Base-by-base conservation (phyloP, 1,140 invertebrate species). In the Neotoxoptera formosana region DNA sequence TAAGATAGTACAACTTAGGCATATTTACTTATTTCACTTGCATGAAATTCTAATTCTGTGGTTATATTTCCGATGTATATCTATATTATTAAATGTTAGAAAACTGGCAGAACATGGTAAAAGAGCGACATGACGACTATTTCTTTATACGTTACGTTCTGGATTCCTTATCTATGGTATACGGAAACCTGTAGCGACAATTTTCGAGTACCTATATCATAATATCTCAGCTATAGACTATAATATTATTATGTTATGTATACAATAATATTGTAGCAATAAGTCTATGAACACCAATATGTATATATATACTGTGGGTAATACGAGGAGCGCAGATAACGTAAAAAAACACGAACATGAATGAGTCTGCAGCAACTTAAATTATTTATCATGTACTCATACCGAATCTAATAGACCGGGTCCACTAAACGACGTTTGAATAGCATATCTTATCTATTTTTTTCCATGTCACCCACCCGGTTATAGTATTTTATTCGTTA, bases 341-440 rank as follows among this genome's bases (percentile, higher is more conserved):
- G 60, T 76, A 34, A 76, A 76, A 60, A 67, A 76, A n/a, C 51
- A 20, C 60, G 14, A 76, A n/a, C 60, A 76, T 34, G 60, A 30
- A 76, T 76, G 60, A 76, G 60, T 4, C 60, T 76, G 60, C 14
- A 9, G 30, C 0, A 17, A 76, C 60, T 67, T 76, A 76, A 76
- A 76, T 76, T 76, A n/a, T 76, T 76, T 76, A 76, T 76, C 60
- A 76, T n/a, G 14, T 76, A n/a, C 60, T n/a, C 60, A 56, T n/a
- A 17, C 11, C 30, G 30, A 67, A 76, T 6, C n/a, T 6, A n/a
- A 67, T n/a, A 67, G 11, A 67, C 11, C 30, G 60, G 30, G 30
- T 67, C 60, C 60, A 4, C 21, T 30, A 20, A 76, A 76, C 60
- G 60, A 76, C 4, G n/a, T 76, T 76, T 76, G 30, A n/a, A 4